Conservation (phyloP, 2,113 vertebrate species). For the Martes martes region DNA sequence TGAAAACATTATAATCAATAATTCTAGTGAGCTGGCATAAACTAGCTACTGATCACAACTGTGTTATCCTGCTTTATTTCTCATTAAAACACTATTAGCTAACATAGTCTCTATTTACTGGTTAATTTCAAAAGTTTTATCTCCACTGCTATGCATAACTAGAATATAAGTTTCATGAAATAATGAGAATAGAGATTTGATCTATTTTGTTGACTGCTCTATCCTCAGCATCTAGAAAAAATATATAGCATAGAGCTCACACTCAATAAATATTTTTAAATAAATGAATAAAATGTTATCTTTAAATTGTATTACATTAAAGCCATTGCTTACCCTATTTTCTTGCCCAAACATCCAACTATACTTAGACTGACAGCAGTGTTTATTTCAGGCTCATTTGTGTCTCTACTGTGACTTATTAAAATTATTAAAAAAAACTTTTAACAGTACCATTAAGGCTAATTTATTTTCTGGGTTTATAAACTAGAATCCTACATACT, state of each 20-base stretch:
- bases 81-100: not conserved
- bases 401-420: not conserved
- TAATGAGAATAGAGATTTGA: not conserved
- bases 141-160: not conserved
- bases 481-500: not conserved
- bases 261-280: not conserved
- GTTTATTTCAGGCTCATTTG: not conserved
- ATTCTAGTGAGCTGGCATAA: not conserved
- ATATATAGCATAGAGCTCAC: accelerated
- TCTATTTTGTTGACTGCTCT: not conserved
- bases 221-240: not conserved
- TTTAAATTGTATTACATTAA: not conserved
- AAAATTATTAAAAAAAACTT: not conserved
- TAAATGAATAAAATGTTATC: not conserved
- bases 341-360: not conserved
- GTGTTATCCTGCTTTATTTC: not conserved
- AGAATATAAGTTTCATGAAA: not conserved
- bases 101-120: not conserved
- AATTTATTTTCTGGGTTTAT: not conserved
- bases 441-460: not conserved
- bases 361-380: not conserved
- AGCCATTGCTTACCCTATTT: not conserved
- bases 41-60: not conserved
- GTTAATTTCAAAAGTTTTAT: not conserved
- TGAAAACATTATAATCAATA: not conserved